Evolutionary conservation across 2,113 vertebrate species (phyloP), one percentile per base, ranked within the genome.

Genomic region (Pituophis catenifer): DNA sequence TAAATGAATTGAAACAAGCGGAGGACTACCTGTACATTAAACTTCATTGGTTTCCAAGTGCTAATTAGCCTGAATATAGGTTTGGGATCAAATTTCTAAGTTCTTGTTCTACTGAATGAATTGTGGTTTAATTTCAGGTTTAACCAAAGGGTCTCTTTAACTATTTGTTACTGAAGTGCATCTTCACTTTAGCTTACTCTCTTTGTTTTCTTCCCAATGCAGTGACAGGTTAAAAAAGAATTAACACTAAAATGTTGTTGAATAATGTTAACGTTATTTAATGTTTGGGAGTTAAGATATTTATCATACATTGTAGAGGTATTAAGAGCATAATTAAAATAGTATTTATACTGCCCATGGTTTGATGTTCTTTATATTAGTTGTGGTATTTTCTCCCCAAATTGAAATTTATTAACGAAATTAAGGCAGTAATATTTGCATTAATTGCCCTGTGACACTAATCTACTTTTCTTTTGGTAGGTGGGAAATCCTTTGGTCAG

Each of bases 401-500:
- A 75, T 38, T 44, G 33, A 38, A 38, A 81, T 0, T 19, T 38
- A 38, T 81, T 38, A 81, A 81, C 8, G n/a, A 81, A 81, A 81
- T 81, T 38, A 81, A 75, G 58, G 2, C 86, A n/a, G 15, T 92
- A 91, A 93, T 81, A 81, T 38, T 81, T 81, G 17, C 17, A 81
- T 81, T 81, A 38, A 38, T 33, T 81, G 70, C 17, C 33, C 70
- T 81, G 75, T 81, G 75, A 21, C 94, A 33, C 13, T 33, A 92
- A 0, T 92, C 5, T 7, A 0, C 57, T 96, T 93, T 97, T 93
- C 94, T 93, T 96, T 96, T 94, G 94, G 85, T 98, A 99, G 99
- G 94, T 99, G 99, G 99, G 99, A 99, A 97, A 97, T 98, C 96
- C 98, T 99, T 97, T 99, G 99, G 99, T 98, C 99, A 3, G 99